A percentile compares a stretch with the other conserved stretches of the same genome.
These are phyloP conservation scores for Anguilla obscura DNA, from an alignment of 2,797 vertebrate species.

Conservation along the genomic window DNA sequence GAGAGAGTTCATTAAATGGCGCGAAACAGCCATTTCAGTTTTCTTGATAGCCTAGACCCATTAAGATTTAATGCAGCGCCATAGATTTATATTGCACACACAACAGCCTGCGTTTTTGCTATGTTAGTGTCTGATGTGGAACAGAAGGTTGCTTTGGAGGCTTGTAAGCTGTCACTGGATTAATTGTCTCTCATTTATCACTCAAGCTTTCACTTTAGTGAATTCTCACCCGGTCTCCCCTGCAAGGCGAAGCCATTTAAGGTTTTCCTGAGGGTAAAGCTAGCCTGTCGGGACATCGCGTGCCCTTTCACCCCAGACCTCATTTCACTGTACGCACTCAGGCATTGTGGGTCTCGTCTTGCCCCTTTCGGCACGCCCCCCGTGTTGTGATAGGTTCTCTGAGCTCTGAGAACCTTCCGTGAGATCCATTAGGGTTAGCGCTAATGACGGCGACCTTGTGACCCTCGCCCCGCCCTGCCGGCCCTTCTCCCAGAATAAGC, in stretches of 20 bases:
- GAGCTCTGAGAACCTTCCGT: not conserved
- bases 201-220: not conserved
- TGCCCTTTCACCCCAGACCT: not conserved
- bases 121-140: not conserved
- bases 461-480: not conserved
- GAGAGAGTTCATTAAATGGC: no score
- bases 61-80: conserved; percentile 15
- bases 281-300: not conserved
- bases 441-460: not conserved
- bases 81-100: conserved; percentile 7
- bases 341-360: not conserved
- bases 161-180: not conserved
- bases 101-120: conserved; percentile 4
- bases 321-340: not conserved
- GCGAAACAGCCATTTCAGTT: not conserved
- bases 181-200: not conserved
- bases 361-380: not conserved
- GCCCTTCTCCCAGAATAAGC: not conserved
- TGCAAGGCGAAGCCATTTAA: not conserved
- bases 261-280: not conserved
- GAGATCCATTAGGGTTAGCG: not conserved
- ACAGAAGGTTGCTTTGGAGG: not conserved
- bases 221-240: not conserved
- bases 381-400: conserved; percentile 7
- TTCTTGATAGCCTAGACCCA: not conserved